Evolutionary conservation across 2,888 invertebrate species (phyloP), one percentile per base, ranked within the genome.

Genomic region (Cerastoderma edule): DNA sequence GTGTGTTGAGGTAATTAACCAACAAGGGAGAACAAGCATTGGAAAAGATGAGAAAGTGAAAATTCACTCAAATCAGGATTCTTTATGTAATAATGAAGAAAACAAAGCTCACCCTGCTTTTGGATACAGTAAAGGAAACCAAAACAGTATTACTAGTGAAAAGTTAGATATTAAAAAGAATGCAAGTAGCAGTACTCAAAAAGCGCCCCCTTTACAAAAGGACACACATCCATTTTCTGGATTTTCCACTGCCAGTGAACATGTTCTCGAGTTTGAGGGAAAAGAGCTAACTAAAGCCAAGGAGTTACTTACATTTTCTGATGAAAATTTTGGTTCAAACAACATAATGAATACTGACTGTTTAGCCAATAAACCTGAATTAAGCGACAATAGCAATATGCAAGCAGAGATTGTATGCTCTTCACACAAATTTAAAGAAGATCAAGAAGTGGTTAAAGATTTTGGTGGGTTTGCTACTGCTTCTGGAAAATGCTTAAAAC

Each of bases 231-330:
- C n/a, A n/a, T 50, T 50, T 50, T n/a, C 6, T 48, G 65, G 65
- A n/a, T 65, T 65, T 30, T 32, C 48, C 24, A 48, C 48, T 65
- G 65, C 65, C 27, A 74, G 75, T 71, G 81, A 80, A 27, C 79
- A 72, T 48, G 32, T 22, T 19, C 24, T 83, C 0, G 33, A 24
- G 1, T 33, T 79, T 54, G 60, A 50, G 72, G 60, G 57, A 39
- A 48, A 68, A 10, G 72, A 67, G 67, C 32, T 83, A 27, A 75
- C 48, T 32, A 67, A 65, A 48, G 76, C 77, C 1, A 64, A 69
- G 39, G 56, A 57, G 30, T 35, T 72, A 22, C 50, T 66, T 35
- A 30, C 32, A 19, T 13, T 16, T 60, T 33, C 32, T n/a, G 5
- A 32, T 60, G 60, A 33, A 33, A 33, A 10, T n/a, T 22, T 28